Evolutionary conservation across 1,140 invertebrate species (phyloP).

Genomic region (Grapholita molesta): DNA sequence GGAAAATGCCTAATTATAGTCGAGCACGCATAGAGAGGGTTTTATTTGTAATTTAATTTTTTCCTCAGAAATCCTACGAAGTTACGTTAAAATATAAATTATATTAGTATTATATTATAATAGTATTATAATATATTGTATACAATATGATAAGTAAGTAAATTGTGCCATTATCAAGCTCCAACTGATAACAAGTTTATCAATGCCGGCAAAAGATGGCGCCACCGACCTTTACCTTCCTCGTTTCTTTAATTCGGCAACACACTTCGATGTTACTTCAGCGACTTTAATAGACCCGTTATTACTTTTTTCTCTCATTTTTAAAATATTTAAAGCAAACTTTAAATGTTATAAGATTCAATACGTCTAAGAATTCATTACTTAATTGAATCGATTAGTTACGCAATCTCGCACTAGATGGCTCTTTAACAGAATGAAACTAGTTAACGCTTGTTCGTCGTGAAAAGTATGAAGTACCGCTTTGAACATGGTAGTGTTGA

Average conservation of each 20-base stretch:
- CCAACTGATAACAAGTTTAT: not conserved
- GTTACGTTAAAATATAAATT: too few species aligned
- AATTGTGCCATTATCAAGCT: not conserved
- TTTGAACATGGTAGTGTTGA: constrained; percentile 8
- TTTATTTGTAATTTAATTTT: not conserved
- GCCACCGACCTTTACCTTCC: not conserved
- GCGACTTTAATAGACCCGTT: not conserved
- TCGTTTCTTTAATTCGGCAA: not conserved
- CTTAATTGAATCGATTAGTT: too few species aligned
- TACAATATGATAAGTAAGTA: not conserved
- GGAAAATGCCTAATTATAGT: not conserved
- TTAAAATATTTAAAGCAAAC: not conserved
- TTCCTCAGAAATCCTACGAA: too few species aligned
- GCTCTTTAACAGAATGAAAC: constrained; percentile 35
- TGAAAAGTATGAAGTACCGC: not conserved
- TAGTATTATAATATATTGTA: too few species aligned
- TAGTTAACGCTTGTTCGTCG: constrained; percentile 33
- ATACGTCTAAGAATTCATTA: too few species aligned
- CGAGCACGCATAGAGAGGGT: not conserved
- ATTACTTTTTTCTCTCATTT: not conserved
- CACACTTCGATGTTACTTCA: not conserved
- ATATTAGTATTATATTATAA: too few species aligned
- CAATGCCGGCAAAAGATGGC: not conserved
- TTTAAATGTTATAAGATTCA: not conserved
- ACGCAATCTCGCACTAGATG: constrained; percentile 31